Evolutionary conservation across 2,888 invertebrate genomes (phyloP).

Genomic region (Fragum fragum): DNA sequence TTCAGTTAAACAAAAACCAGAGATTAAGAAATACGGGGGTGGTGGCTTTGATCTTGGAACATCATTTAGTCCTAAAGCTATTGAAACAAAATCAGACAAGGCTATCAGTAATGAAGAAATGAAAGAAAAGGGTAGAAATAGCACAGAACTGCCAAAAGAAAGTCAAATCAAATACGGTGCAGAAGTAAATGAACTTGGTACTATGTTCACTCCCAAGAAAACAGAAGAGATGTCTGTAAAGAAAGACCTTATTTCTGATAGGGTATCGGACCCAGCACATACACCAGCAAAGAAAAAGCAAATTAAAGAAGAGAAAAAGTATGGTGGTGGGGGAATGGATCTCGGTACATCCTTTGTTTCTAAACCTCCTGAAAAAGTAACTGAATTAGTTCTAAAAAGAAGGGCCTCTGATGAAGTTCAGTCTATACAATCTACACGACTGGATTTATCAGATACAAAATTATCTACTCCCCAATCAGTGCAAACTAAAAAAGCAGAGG

Average conservation of each 20-base stretch:
- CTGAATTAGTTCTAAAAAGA: neutral
- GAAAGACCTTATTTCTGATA: neutral
- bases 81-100: constrained; percentile 8
- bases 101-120: neutral
- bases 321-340: constrained; percentile 23
- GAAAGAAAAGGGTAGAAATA: neutral
- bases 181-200: constrained; percentile 50
- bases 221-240: constrained; percentile 5
- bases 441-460: constrained; percentile 3
- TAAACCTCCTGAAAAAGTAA: neutral
- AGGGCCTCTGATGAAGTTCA: neutral
- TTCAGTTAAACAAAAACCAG: constrained; percentile 5
- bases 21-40: constrained; percentile 22
- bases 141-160: neutral
- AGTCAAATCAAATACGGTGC: constrained; percentile 1
- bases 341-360: constrained; percentile 9
- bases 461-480: neutral
- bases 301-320: constrained; percentile 4
- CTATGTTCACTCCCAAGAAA: constrained; percentile 50
- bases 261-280: neutral
- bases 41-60: constrained; percentile 18
- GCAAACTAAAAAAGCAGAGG: neutral
- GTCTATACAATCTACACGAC: neutral
- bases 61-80: constrained; percentile 15
- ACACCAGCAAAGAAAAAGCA: neutral